phyloP scores from a whole-genome alignment of 2,113 vertebrate genomes.

The Ciconia boyciana region DNA sequence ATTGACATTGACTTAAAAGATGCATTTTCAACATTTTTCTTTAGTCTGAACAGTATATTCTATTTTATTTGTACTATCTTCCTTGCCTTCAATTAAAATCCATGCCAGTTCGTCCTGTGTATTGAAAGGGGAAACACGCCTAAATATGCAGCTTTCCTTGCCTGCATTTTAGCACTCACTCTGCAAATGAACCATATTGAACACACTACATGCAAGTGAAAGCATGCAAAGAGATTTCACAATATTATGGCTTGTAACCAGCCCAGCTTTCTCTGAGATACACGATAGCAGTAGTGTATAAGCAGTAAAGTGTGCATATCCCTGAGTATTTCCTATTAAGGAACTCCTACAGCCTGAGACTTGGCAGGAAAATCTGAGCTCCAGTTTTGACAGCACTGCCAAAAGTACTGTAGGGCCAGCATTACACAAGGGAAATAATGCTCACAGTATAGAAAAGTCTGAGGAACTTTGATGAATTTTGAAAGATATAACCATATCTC shows the following conservation, averaged over 20 bases:
- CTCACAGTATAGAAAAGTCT: background rate
- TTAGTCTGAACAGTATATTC: background rate
- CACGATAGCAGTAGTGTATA: rapidly evolving
- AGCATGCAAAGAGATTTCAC: background rate
- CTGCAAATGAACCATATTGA: background rate
- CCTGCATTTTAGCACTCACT: background rate
- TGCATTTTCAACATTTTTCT: background rate
- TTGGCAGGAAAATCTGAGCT: background rate
- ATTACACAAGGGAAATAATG: background rate
- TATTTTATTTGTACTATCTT: background rate
- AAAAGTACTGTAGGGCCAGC: background rate
- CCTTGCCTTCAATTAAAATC: background rate
- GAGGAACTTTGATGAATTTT: background rate
- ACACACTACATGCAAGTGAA: background rate
- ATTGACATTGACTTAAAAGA: background rate
- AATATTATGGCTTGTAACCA: background rate
- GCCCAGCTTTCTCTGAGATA: background rate
- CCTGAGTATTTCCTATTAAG: background rate
- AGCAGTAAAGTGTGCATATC: background rate
- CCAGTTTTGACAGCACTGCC: background rate
- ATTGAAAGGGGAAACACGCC: background rate
- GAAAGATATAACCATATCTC: background rate
- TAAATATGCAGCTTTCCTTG: background rate
- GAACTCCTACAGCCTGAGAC: background rate
- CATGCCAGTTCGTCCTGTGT: background rate